Percentiles rank a stretch among this genome's conserved stretches.
Conservation (phyloP, 2,888 invertebrate species). For the Lingula anatina region DNA sequence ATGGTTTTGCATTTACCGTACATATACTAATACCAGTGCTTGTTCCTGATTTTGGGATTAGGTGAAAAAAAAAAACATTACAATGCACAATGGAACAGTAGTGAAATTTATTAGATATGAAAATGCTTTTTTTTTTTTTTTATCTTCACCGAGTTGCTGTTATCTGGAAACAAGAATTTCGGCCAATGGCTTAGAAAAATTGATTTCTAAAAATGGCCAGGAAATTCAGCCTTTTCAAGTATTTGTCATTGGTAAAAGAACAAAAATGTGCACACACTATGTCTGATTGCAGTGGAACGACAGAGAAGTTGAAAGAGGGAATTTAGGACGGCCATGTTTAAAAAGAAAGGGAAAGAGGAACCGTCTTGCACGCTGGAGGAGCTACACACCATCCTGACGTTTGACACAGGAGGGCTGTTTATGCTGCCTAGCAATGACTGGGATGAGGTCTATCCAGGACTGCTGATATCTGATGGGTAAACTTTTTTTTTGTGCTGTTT, state of each 20-base stretch:
- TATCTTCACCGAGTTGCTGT: too few species aligned
- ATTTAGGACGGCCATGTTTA: too few species aligned
- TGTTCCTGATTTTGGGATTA: too few species aligned
- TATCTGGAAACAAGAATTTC: too few species aligned
- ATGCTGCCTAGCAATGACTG: constrained; percentile 46
- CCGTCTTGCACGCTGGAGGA: constrained; percentile 43
- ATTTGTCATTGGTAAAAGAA: background rate
- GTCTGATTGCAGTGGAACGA: background rate
- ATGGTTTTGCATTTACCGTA: too few species aligned
- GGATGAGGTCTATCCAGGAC: constrained; percentile 54
- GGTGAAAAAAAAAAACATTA: too few species aligned
- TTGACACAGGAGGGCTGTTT: constrained; percentile 41
- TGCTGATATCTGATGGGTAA: constrained; percentile 56
- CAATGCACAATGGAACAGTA: too few species aligned
- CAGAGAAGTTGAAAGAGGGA: too few species aligned
- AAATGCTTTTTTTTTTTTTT: too few species aligned
- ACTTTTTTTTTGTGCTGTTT: too few species aligned
- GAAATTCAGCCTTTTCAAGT: background rate
- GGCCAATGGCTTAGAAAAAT: constrained; percentile 3
- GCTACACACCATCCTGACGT: constrained; percentile 40
- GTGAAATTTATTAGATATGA: too few species aligned
- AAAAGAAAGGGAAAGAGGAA: constrained; percentile 13
- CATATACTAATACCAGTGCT: too few species aligned
- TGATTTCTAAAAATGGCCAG: background rate
- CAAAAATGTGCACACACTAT: background rate